Evolutionary conservation across 2,888 invertebrate genomes (phyloP), one percentile per base, ranked within the genome.

Genomic region (Abscondita cerata): DNA sequence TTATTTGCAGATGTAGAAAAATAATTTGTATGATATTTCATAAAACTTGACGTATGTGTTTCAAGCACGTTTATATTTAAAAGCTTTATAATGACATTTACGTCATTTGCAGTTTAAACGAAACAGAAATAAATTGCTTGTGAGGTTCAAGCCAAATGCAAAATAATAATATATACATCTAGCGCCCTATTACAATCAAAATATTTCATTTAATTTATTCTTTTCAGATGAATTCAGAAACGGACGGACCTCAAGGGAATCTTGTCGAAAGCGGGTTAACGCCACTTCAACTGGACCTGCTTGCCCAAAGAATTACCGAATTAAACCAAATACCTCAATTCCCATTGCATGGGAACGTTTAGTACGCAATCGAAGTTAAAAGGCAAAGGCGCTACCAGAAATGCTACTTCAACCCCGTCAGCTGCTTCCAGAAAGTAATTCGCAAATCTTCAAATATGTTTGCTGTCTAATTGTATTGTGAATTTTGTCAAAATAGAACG

Each of bases 381-480:
- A 78, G 80, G 34, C 87, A 87, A 74, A 89, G 89, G 58, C 86
- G 90, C 73, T 92, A 90, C 83, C 86, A 91, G 64, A 90, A 91
- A 75, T 92, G 92, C 83, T 92, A 91, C 83, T 92, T 92, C 85
- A 92, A 92, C 81, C 92, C 92, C 60, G 90, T 92, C 81, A 91
- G 91, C 71, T 92, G 92, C 82, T 92, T 92, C n/a, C 85, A 86
- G 86, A 81, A 90, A 90, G 84, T 90, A 86, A 87, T 83, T 69
- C 6, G 12, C n/a, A n/a, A n/a, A n/a, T n/a, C n/a, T n/a, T n/a
- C 53, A 20, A 3, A 13, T 2, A 13, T 36, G 11, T 36, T 36
- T 36, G 2, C n/a, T 36, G 36, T 36, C 4, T 36, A 36, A 2
- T 8, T n/a, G 36, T 36, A 36, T 5, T 36, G n/a, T 36, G n/a